Conservation (phyloP, 2,888 invertebrate species). For the Thyatira batis region DNA sequence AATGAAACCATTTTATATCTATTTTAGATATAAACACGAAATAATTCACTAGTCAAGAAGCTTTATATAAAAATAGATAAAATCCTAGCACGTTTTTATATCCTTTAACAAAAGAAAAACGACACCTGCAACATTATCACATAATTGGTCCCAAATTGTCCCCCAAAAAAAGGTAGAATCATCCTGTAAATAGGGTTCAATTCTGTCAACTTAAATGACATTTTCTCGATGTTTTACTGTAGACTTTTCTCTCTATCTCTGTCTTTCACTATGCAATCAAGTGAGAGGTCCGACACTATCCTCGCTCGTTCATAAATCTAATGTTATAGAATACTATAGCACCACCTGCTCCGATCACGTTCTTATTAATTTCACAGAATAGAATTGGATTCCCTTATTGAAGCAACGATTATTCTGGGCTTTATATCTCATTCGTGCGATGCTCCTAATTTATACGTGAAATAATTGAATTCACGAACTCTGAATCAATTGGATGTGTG, state of each 20-base stretch:
- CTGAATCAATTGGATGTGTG: constrained; percentile 22
- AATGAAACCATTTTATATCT: too few species aligned
- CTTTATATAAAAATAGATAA: too few species aligned
- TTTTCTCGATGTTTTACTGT: too few species aligned
- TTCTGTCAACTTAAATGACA: too few species aligned
- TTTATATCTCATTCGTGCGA: constrained; percentile 52
- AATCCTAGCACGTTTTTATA: too few species aligned
- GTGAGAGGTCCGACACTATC: too few species aligned
- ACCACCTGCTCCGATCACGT: constrained; percentile 53
- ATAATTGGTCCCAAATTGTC: constrained; percentile 1
- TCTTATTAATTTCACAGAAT: constrained; percentile 61
- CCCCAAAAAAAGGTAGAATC: constrained; percentile 10
- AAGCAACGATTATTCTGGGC: constrained; percentile 16
- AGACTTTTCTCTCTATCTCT: too few species aligned
- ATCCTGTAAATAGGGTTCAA: constrained; percentile 34
- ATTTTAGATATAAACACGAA: too few species aligned
- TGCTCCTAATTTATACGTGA: constrained; percentile 65
- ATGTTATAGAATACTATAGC: too few species aligned
- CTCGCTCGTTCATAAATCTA: too few species aligned
- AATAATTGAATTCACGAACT: constrained; percentile 53
- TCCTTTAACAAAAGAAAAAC: neutral
- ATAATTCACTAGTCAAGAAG: too few species aligned
- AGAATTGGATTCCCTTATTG: constrained; percentile 69
- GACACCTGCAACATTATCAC: neutral
- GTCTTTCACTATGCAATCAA: too few species aligned